Base-by-base conservation (phyloP, 1,140 invertebrate species). In the Drosophila miranda region DNA sequence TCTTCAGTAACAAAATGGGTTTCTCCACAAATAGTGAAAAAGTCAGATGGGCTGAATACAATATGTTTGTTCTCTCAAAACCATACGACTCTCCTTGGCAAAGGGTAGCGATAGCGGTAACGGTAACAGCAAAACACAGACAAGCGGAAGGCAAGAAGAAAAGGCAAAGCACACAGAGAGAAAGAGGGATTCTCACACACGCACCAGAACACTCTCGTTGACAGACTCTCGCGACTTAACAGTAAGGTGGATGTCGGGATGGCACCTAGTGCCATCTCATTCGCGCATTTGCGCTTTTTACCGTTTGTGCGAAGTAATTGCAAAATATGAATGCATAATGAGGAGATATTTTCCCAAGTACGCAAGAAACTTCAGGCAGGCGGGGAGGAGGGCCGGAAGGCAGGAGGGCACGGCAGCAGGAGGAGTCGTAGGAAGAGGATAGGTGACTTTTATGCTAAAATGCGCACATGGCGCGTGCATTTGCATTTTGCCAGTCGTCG, bases 241-340 rank as follows among this genome's bases (percentile, higher is more conserved):
- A 64, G 75, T 78, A 72, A 38, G 34, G 34, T 38, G 34, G 11
- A 30, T 30, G 11, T 0, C 11, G 34, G 11, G 0, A 11, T 11
- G 9, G 34, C 66, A 68, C 70, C 50, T 87, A 69, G 72, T 57
- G 75, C 50, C 64, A 53, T 80, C 76, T 43, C 45, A 23, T 45
- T 58, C 50, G 19, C 62, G 49, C 79, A 59, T 50, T 88, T 79
- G 64, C 68, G 66, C 73, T 80, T 83, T 88, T 88, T 73, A 69
- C 72, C 75, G 58, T 74, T 57, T 68, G 62, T 69, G 54, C 50
- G 34, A 81, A 84, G 82, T 86, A 84, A 84, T 84, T 84, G 81
- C 81, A 70, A 84, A 84, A 84, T 84, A 84, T 84, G 81, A 84
- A 84, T 84, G 82, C 81, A 84, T 84, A 84, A 84, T 84, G 81